These are phyloP conservation scores for Microcebus ravelobensis DNA, from an alignment of 2,113 vertebrate species.

Conservation along the genomic window DNA sequence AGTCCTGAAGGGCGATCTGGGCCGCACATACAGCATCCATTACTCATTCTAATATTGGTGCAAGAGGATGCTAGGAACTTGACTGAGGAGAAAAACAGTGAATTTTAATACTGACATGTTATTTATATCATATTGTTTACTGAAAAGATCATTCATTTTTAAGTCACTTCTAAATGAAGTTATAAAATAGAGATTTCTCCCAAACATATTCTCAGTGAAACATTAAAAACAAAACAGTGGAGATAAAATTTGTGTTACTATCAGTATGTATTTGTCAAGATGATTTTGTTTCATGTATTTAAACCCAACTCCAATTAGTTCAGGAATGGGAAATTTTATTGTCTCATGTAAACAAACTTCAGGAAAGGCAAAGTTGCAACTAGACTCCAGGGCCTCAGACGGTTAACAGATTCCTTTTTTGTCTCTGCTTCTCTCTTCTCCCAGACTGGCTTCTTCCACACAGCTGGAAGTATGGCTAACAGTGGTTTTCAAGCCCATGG, in stretches of 20 bases:
- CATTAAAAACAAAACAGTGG: neutral
- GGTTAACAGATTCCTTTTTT: neutral
- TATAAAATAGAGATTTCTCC: neutral
- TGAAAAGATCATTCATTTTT: neutral
- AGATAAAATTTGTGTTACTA: neutral
- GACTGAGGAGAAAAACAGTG: neutral
- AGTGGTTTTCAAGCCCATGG: neutral
- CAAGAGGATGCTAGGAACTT: neutral
- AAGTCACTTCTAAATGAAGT: neutral
- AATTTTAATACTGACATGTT: neutral
- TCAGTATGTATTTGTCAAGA: neutral
- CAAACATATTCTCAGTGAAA: conserved; percentile 10
- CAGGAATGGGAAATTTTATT: neutral
- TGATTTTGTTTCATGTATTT: neutral
- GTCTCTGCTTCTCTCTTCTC: neutral
- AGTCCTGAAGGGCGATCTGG: neutral
- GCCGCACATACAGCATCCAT: too few relatives aligned
- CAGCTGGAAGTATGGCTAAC: neutral
- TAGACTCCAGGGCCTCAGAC: neutral
- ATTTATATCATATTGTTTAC: neutral
- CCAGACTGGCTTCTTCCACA: neutral
- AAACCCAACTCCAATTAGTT: neutral
- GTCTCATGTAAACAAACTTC: neutral
- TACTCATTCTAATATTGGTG: neutral
- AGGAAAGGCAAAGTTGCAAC: neutral